Base-by-base conservation (phyloP, 2,113 vertebrate genomes). In the Carassius auratus region DNA sequence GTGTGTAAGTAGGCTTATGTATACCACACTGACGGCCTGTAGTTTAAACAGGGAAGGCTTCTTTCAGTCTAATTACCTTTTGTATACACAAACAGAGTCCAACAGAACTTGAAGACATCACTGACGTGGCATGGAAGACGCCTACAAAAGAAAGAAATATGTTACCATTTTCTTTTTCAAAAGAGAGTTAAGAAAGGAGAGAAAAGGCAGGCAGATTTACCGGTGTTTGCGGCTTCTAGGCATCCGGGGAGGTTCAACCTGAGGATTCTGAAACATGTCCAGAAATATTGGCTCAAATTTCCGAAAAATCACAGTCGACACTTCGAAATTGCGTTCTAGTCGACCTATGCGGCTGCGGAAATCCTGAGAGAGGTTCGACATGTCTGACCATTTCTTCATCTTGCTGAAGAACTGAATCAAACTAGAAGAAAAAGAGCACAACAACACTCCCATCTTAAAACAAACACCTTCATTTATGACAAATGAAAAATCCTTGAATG, bases 321-420 rank as follows among this genome's bases (percentile, higher is more conserved):
- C 98, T 89, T 99, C 97, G 69, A 99, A 99, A 92, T 99, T 99
- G 69, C 98, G 96, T 91, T 99, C 98, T 83, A 99, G 94, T 0
- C 94, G 94, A 19, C 96, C 96, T 89, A 99, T 94, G 19, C 97
- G 95, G 74, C 97, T 95, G 77, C 97, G 90, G 92, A 99, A 99
- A 87, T 97, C 96, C 89, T 96, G 96, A 0, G 95, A 91, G 7
- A 97, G 93, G 86, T 96, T 97, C 42, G 97, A 97, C 98, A 99
- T 99, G 91, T 99, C 97, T 74, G 97, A 96, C 98, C 98, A 99
- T 76, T 98, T 99, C 93, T 96, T 98, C 97, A 99, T 99, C 94
- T 99, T 99, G 78, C 93, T 98, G 93, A 99, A 99, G 94, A 99
- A 99, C 94, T 99, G 96, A 92, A 99, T 99, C 90, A 99, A 94